A percentile compares a stretch with the other conserved stretches of the same genome.
Evolutionary conservation across 2,113 vertebrate species (phyloP).

Genomic region (Steatornis caripensis): DNA sequence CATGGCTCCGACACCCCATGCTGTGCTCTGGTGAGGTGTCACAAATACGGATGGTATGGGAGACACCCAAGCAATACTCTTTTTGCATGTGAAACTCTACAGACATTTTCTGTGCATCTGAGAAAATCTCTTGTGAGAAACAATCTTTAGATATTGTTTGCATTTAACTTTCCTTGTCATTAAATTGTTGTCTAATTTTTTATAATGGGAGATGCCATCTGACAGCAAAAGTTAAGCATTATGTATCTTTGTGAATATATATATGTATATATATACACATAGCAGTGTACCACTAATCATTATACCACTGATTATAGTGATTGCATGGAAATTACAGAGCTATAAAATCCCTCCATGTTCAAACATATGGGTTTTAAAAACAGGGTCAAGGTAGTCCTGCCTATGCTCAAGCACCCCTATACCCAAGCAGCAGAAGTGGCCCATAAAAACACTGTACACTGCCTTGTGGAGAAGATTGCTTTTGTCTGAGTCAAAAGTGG

Average conservation of each 20-base stretch:
- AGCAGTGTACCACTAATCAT: neutral
- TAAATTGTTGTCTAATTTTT: neutral
- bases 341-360: neutral
- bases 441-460: neutral
- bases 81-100: accelerated
- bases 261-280: accelerated
- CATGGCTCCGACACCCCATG: accelerated
- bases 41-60: neutral
- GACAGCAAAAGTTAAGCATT: neutral
- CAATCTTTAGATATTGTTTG: neutral
- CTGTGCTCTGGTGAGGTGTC: neutral
- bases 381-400: neutral
- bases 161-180: neutral
- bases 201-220: neutral
- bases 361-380: neutral
- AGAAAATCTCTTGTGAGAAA: neutral
- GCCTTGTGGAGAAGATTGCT: neutral
- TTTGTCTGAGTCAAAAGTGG: neutral
- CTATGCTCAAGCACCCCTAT: neutral
- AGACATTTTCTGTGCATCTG: neutral
- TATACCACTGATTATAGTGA: neutral
- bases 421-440: neutral
- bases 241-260: too few relatives aligned
- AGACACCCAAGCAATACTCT: neutral
- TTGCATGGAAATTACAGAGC: neutral